Evolutionary conservation across 37 sponge, comb jelly and placozoan species (phyloP).

Genomic region (Ephydatia muelleri): DNA sequence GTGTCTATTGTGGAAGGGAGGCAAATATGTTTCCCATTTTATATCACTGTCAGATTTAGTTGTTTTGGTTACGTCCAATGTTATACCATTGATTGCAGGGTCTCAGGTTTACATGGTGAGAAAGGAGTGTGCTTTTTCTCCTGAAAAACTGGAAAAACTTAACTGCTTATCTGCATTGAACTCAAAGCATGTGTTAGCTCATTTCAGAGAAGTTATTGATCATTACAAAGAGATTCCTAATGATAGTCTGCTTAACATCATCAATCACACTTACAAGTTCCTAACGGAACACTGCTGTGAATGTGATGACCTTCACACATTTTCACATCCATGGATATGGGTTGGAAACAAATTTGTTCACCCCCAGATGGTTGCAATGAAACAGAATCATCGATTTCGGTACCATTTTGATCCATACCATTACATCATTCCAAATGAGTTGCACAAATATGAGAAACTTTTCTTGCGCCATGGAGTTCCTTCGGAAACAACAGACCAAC

Average conservation of each 20-base stretch:
- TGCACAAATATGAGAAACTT: neutral
- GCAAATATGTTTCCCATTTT: neutral
- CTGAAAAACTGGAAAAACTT: neutral
- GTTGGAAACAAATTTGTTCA: neutral
- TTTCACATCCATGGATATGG: constrained; percentile 3
- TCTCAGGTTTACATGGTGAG: constrained; percentile 3
- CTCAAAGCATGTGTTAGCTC: neutral
- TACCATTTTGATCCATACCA: constrained; percentile 1
- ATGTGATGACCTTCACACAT: neutral
- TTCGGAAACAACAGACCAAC: neutral
- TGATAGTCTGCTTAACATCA: neutral
- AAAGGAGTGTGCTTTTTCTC: neutral
- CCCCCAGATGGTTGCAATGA: neutral
- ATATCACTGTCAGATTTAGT: neutral
- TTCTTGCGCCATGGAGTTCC: neutral
- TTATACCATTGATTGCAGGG: constrained; percentile 6
- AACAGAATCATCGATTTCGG: neutral
- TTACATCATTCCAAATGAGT: neutral
- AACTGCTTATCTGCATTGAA: neutral
- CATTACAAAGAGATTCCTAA: neutral
- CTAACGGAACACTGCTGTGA: neutral
- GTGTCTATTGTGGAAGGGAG: constrained; percentile 10
- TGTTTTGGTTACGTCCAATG: neutral
- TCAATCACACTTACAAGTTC: neutral
- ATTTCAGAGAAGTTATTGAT: neutral